Base-by-base conservation (phyloP, 2,113 vertebrate genomes). In the Centropus bengalensis region DNA sequence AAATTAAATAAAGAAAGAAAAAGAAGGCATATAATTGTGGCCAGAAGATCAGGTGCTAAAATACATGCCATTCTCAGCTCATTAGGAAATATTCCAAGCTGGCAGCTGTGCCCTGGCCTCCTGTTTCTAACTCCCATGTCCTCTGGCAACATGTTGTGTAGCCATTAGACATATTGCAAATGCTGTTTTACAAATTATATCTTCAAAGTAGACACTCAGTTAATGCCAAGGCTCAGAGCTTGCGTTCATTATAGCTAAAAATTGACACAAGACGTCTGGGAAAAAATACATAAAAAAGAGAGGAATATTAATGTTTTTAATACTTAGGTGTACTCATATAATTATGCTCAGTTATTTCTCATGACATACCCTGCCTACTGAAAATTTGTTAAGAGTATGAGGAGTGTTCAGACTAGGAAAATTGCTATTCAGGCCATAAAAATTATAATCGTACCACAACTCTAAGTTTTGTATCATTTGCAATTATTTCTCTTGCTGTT, bases 11-110 rank as follows among this genome's bases (percentile, higher is more conserved):
- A 36, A 36, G 36, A 36, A 36, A 36, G 36, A 36, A 59, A 79
- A 54, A 40, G 40, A 23, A 58, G 5, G 3, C 8, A 32, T 77
- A 17, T 9, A 30, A 51, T 17, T 66, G 8, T 56, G 52, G 33
- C 28, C 56, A 71, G 77, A 88, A 91, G 33, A 94, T 94, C 82
- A 94, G 59, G 76, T 85, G 87, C 14, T 94, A 38, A 62, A 90
- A 69, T 58, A 36, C 4, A 32, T 32, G 28, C 13, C 32, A 71
- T 40, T 71, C 49, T 78, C 59, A 68, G 17, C 15, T 93, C 44
- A 91, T 89, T 85, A 94, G 67, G 69, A 96, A 91, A 87, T 71
- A 68, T 15, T 87, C 23, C 52, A 62, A 64, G 16, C 32, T 78
- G 51, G 12, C 77, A 94, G 59, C 49, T 93, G 82, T 87, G 19